Conservation (phyloP, 2,888 invertebrate species). For the Gymnoscelis rufifasciata region DNA sequence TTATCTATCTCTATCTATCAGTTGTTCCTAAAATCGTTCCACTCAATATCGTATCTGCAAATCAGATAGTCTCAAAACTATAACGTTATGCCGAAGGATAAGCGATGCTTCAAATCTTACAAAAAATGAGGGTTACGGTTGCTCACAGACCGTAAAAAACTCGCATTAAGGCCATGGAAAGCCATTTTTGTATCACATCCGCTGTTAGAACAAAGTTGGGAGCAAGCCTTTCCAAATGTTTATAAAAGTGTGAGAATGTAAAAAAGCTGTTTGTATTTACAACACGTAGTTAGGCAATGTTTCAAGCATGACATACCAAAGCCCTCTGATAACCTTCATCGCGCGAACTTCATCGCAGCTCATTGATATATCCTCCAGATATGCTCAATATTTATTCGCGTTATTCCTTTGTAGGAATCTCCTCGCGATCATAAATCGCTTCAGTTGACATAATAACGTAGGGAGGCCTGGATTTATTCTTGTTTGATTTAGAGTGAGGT, state of each 20-base stretch:
- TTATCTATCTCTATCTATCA: too few species aligned
- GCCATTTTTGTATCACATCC: too few species aligned
- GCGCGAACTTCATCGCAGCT: conserved; percentile 25
- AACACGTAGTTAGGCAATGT: neutral
- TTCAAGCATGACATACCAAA: neutral
- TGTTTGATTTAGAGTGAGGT: conserved; percentile 70
- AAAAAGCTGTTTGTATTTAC: neutral
- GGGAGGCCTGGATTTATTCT: conserved; percentile 71
- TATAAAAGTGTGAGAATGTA: neutral
- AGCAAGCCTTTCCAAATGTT: too few species aligned
- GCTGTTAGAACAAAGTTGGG: too few species aligned
- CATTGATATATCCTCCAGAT: conserved; percentile 42
- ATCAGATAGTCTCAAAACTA: too few species aligned
- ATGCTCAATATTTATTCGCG: conserved; percentile 61
- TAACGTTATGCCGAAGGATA: too few species aligned
- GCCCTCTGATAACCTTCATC: neutral
- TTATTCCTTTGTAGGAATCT: conserved; percentile 66
- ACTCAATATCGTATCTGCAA: too few species aligned
- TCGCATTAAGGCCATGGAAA: too few species aligned
- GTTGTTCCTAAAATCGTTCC: too few species aligned
- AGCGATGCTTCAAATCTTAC: neutral
- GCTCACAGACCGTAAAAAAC: too few species aligned
- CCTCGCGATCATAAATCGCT: conserved; percentile 74
- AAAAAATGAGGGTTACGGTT: neutral
- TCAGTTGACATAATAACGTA: conserved; percentile 74